These are phyloP conservation scores for Tetropium fuscum DNA, from an alignment of 2,888 invertebrate species.

Conservation along the genomic window DNA sequence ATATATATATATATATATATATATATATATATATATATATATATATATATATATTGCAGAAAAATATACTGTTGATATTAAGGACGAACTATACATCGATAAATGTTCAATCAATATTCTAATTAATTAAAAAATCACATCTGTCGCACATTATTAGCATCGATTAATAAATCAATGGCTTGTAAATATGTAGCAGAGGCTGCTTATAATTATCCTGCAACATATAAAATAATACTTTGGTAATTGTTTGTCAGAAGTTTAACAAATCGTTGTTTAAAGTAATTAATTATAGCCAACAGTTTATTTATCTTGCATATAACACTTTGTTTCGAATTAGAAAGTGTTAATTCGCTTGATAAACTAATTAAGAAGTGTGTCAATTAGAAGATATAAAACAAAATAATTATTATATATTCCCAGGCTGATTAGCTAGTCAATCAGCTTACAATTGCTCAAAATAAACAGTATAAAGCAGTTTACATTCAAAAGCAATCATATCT, in stretches of 20 bases:
- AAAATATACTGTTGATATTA: too few species aligned
- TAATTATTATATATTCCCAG: conserved; percentile 6
- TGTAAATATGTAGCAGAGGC: background rate
- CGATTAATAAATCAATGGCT: conserved; percentile 2
- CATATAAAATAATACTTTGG: conserved; percentile 2
- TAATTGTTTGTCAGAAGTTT: conserved; percentile 13
- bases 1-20: too few species aligned
- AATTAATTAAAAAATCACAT: too few species aligned
- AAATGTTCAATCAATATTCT: too few species aligned
- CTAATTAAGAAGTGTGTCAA: conserved; percentile 9
- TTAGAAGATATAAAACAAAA: conserved; percentile 1
- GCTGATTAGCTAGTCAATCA: background rate
- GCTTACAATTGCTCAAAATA: too few species aligned
- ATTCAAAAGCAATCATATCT: background rate
- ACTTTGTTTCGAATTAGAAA: conserved; percentile 3
- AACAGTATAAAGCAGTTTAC: background rate
- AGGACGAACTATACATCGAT: too few species aligned
- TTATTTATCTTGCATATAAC: conserved; percentile 18
- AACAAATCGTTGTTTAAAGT: conserved; percentile 13
- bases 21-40: too few species aligned
- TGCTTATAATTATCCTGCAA: background rate
- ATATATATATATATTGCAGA: too few species aligned
- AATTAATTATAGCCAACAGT: conserved; percentile 15
- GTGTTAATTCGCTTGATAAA: conserved; percentile 12
- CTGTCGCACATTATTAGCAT: conserved; percentile 2